These are phyloP conservation scores for Chrysina gloriosa DNA, from an alignment of 2,888 invertebrate genomes.

Conservation along the genomic window DNA sequence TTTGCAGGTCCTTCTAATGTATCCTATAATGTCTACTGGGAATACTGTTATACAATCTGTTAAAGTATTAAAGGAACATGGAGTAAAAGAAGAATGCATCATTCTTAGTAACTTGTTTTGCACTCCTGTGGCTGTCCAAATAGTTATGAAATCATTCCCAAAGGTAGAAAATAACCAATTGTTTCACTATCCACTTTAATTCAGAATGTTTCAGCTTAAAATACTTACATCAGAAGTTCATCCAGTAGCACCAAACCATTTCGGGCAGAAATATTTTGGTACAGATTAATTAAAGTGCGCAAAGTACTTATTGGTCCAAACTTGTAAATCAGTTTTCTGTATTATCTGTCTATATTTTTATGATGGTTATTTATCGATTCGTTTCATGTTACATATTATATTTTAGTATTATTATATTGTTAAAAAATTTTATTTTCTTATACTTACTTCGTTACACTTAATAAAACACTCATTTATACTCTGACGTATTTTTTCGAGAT, in stretches of 20 bases:
- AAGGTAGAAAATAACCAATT: conserved; percentile 62
- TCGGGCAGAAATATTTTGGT: conserved; percentile 98
- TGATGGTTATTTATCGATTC: too few relatives aligned
- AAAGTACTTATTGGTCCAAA: too few relatives aligned
- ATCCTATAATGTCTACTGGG: conserved; percentile 99
- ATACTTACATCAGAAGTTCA: conserved; percentile 96
- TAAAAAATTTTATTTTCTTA: too few relatives aligned
- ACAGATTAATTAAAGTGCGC: conserved; percentile 76
- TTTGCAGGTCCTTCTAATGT: conserved; percentile 87
- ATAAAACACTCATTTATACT: too few relatives aligned
- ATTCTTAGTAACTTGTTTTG: conserved; percentile 98
- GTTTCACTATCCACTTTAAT: conserved; percentile 10
- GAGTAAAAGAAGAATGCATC: conserved; percentile 93
- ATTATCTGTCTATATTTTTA: too few relatives aligned
- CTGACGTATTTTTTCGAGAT: too few relatives aligned
- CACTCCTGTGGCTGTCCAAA: conserved; percentile 90
- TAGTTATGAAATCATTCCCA: conserved; percentile 86
- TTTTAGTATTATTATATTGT: too few relatives aligned
- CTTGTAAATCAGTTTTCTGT: too few relatives aligned
- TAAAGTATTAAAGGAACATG: conserved; percentile 92
- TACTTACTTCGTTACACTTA: too few relatives aligned
- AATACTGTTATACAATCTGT: conserved; percentile 96
- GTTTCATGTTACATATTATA: too few relatives aligned
- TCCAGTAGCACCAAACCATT: conserved; percentile 95
- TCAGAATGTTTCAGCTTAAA: conserved; percentile 78